Percentiles rank a stretch among this genome's conserved stretches.
Evolutionary conservation across 1,140 invertebrate genomes (phyloP).

Genomic region (Micrasema minimum): DNA sequence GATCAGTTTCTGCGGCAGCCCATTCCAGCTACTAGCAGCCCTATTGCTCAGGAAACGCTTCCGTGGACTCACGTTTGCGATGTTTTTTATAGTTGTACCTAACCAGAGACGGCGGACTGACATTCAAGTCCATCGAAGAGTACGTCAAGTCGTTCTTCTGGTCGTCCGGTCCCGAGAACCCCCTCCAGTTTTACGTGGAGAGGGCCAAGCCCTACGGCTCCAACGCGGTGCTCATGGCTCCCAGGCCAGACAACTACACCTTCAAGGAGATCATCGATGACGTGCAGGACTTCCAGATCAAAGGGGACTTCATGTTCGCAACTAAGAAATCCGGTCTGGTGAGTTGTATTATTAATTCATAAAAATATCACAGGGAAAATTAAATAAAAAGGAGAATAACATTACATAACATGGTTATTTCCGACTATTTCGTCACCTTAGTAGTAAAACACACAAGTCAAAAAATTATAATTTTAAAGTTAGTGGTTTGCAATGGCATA

Average conservation of each 20-base stretch:
- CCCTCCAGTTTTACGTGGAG: slow-evolving; percentile 75
- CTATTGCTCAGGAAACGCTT: no score
- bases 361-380: no score
- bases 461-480: no score
- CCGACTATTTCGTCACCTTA: no score
- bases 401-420: no score
- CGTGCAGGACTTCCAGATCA: slow-evolving; percentile 84
- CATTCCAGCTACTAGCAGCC: no score
- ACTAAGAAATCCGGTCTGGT: slow-evolving; percentile 70
- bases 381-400: no score
- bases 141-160: slow-evolving; percentile 83
- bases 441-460: no score
- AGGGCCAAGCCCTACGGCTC: slow-evolving; percentile 72
- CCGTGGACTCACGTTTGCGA: background rate
- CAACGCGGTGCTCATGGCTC: slow-evolving; percentile 71
- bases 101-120: slow-evolving; percentile 78
- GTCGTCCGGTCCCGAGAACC: slow-evolving; percentile 66
- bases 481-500: no score
- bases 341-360: slow-evolving; percentile 54
- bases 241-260: slow-evolving; percentile 57
- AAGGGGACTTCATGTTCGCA: slow-evolving; percentile 87
- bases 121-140: slow-evolving; percentile 74
- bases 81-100: slow-evolving; percentile 77
- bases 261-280: slow-evolving; percentile 71
- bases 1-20: no score